Evolutionary conservation across 2,888 invertebrate species (phyloP).

Genomic region (Andricus quercusramuli): DNA sequence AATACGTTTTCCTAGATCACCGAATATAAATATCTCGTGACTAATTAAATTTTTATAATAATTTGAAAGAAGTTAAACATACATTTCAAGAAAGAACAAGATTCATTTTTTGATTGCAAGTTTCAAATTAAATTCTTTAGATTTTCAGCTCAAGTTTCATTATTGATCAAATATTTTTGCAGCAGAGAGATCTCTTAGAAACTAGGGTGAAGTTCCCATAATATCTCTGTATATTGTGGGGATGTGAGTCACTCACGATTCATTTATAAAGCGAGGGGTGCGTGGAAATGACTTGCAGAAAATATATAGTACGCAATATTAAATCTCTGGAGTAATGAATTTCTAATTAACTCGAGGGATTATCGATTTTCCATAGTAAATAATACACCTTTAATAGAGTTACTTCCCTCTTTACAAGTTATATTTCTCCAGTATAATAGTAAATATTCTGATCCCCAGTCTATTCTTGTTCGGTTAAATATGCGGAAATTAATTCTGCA

Average conservation of each 20-base stretch:
- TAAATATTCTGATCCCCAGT: neutral
- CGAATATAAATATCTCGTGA: neutral
- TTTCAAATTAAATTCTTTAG: neutral
- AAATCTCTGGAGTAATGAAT: neutral
- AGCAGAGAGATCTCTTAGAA: neutral
- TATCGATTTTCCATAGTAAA: neutral
- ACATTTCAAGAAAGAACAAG: neutral
- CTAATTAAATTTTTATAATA: neutral
- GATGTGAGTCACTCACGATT: slow-evolving; percentile 25
- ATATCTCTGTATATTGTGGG: neutral
- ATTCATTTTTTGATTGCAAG: neutral
- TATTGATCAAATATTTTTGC: neutral
- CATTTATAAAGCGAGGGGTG: neutral
- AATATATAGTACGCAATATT: neutral
- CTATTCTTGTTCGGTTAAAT: neutral
- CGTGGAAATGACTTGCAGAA: neutral
- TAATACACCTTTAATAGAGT: neutral
- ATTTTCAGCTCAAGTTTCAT: neutral
- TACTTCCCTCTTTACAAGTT: neutral
- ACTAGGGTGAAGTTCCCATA: no score
- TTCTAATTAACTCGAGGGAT: neutral
- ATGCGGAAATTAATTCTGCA: neutral
- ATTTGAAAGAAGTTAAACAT: neutral
- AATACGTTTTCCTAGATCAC: no score
- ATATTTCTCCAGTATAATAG: neutral